Percentiles rank a stretch among this genome's conserved stretches.
Evolutionary conservation across 2,113 vertebrate species (phyloP).

Genomic region (Phrynocephalus versicolor): DNA sequence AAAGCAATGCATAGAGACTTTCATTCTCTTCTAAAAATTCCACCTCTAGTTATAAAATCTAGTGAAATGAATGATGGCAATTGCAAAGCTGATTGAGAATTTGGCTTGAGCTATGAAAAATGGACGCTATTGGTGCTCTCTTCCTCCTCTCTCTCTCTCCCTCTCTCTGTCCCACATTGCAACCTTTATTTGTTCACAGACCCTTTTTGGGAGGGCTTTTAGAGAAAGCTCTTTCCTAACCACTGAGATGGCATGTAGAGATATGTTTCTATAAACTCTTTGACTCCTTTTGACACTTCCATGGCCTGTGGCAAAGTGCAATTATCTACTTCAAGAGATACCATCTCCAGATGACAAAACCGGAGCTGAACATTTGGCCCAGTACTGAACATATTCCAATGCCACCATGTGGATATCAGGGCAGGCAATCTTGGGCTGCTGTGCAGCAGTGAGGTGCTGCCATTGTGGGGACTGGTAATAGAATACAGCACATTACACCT

Average conservation of each 20-base stretch:
- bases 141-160: not conserved
- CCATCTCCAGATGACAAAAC: slow-evolving; percentile 47
- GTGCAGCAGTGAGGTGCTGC: slow-evolving; percentile 1
- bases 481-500: slow-evolving; percentile 18
- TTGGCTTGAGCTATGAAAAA: slow-evolving; percentile 47
- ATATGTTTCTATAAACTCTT: slow-evolving; percentile 22
- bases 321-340: slow-evolving; percentile 58
- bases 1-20: slow-evolving; percentile 27
- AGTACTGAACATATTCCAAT: slow-evolving; percentile 23
- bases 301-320: slow-evolving; percentile 41
- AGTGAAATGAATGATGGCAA: slow-evolving; percentile 62
- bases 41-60: slow-evolving; percentile 55
- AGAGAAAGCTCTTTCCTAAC: slow-evolving; percentile 48
- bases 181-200: slow-evolving; percentile 24
- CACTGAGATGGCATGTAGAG: slow-evolving; percentile 25
- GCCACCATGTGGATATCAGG: not conserved
- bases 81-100: slow-evolving; percentile 50
- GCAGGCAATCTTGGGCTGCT: slow-evolving; percentile 16
- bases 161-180: not conserved
- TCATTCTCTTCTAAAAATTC: slow-evolving; percentile 34
- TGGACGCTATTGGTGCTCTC: slow-evolving; percentile 37
- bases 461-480: slow-evolving; percentile 13
- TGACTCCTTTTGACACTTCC: slow-evolving; percentile 57
- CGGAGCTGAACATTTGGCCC: slow-evolving; percentile 26
- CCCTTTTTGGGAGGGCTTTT: not conserved